Evolutionary conservation across 2,888 invertebrate species (phyloP), one percentile per base, ranked within the genome.

Genomic region (Drosophila setosimentum): DNA sequence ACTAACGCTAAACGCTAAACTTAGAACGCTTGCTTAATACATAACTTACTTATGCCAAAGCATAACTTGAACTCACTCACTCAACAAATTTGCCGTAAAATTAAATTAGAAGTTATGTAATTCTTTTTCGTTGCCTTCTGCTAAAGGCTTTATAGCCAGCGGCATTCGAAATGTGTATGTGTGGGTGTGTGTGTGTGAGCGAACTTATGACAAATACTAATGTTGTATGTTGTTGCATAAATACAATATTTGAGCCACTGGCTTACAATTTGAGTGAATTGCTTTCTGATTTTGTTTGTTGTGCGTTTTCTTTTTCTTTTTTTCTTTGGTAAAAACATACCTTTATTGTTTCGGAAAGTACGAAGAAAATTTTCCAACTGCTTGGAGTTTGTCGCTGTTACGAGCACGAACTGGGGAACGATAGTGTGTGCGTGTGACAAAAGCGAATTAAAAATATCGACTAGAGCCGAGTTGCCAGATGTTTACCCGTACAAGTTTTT

Each of bases 261-360:
- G 72, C 62, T 72, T 77, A 78, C 62, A 78, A 77, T 70, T 73
- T 73, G 60, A 53, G 48, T 66, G 64, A 67, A 62, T 78, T 78
- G 71, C 59, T 37, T 60, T 75, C 59, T 60, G 75, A 63, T 64
- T 68, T 55, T 69, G 63, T 66, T 67, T 64, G 60, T 54, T 65
- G 49, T 64, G 65, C 29, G 54, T 45, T 45, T 45, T 45, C 24
- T 24, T 24, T 24, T 45, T 21, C n/a, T 10, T 40, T 21, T 53
- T 33, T 63, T 67, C 53, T 54, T 59, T 57, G 13, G 16, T 11
- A 74, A 89, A 87, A 78, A 88, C 90, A 87, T 89, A 87, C 87
- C 91, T 87, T 89, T 90, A 85, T 84, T 83, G 76, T 80, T 84
- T 66, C 87, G 80, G 80, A 89, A 84, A 87, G 83, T 83, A 82